These are phyloP conservation scores for Periophthalmodon schlosseri DNA, from an alignment of 2,113 vertebrate species.

Conservation along the genomic window DNA sequence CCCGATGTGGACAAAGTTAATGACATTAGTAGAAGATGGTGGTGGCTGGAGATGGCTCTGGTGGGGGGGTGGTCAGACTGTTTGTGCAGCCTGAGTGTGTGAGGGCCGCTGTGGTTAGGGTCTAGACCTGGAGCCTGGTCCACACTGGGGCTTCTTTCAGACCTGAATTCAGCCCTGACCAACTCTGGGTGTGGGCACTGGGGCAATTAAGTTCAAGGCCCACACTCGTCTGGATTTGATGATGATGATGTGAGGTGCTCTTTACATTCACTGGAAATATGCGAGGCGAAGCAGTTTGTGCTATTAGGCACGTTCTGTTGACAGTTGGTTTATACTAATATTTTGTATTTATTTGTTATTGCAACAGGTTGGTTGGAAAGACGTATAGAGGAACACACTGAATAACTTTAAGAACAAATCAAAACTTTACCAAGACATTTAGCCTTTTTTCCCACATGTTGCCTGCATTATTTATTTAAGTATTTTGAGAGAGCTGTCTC, in stretches of 20 bases:
- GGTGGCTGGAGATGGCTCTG: conserved; percentile 38
- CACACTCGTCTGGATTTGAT: neutral
- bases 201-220: conserved; percentile 50
- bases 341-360: neutral
- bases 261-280: neutral
- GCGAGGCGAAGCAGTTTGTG: neutral
- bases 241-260: neutral
- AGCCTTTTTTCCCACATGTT: neutral
- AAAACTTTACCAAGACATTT: neutral
- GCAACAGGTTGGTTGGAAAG: neutral
- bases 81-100: conserved; percentile 67
- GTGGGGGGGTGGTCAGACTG: conserved; percentile 39
- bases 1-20: conserved; percentile 57
- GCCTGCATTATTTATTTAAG: neutral
- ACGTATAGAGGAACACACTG: neutral
- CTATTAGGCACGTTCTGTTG: neutral
- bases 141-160: conserved; percentile 46
- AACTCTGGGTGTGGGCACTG: conserved; percentile 24
- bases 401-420: neutral
- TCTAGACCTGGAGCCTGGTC: conserved; percentile 25
- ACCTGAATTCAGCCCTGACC: conserved; percentile 18
- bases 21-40: conserved; percentile 56
- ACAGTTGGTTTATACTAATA: neutral
- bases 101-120: conserved; percentile 49
- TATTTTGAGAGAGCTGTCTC: no score